A percentile compares a stretch with the other conserved stretches of the same genome.
Conservation (phyloP, 2,888 invertebrate species). For the Mimachlamys varia region DNA sequence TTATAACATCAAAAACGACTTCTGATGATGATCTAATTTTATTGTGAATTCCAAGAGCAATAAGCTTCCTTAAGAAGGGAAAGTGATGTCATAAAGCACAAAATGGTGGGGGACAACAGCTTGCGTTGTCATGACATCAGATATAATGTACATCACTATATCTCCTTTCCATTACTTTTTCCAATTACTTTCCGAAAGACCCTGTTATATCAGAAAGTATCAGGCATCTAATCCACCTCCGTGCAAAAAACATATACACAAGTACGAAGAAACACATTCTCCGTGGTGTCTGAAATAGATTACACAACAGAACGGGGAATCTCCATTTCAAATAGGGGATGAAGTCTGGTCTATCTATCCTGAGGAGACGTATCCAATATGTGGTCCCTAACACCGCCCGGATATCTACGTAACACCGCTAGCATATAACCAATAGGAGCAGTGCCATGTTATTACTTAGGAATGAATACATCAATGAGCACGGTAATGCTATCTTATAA, state of each 20-base stretch:
- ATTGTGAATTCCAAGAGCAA: slow-evolving; percentile 5
- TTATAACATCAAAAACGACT: background rate
- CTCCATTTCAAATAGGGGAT: slow-evolving; percentile 34
- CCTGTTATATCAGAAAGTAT: slow-evolving; percentile 32
- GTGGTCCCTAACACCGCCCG: background rate
- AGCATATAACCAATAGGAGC: slow-evolving; percentile 13
- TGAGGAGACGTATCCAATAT: slow-evolving; percentile 10
- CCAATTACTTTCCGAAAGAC: slow-evolving; percentile 23
- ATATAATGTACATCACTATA: slow-evolving; percentile 33
- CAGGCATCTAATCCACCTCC: background rate
- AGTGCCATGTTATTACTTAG: background rate
- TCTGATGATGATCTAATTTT: slow-evolving; percentile 1
- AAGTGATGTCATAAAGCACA: slow-evolving; percentile 18
- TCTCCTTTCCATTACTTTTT: slow-evolving; percentile 36
- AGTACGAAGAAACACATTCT: background rate
- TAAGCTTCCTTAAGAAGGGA: background rate
- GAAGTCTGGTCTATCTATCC: slow-evolving; percentile 21
- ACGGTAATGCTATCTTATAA: background rate
- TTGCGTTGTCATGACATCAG: slow-evolving; percentile 5
- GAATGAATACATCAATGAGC: background rate
- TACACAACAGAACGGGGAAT: slow-evolving; percentile 20
- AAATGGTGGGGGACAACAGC: background rate
- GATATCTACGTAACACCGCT: background rate
- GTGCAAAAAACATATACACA: background rate
- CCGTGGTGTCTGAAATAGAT: background rate